phyloP scores from a whole-genome alignment of 2,113 vertebrate genomes.

The Atlantisia rogersi region DNA sequence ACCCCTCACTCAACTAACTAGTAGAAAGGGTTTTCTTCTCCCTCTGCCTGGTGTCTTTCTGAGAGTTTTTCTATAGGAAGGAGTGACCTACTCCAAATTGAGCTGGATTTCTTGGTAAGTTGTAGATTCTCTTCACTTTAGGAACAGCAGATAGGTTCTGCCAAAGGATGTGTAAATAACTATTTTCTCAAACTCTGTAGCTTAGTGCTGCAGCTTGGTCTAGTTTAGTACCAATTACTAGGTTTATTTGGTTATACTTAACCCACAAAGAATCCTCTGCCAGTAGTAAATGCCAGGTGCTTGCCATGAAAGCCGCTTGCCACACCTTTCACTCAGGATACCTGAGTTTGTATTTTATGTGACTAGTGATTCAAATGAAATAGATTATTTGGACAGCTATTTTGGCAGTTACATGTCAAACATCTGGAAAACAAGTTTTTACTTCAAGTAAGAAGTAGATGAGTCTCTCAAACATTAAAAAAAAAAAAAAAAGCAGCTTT shows the following conservation, averaged over 20 bases:
- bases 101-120: background rate
- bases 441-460: background rate
- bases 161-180: background rate
- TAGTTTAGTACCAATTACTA: background rate
- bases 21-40: background rate
- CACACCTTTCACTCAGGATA: accelerated
- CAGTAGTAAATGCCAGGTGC: background rate
- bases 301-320: background rate
- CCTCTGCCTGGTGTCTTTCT: background rate
- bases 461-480: background rate
- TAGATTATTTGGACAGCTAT: background rate
- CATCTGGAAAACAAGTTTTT: background rate
- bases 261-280: background rate
- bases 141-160: background rate
- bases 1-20: background rate
- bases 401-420: background rate
- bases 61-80: background rate
- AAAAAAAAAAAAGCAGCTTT: background rate
- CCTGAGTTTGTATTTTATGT: background rate
- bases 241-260: background rate
- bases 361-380: background rate
- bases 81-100: background rate
- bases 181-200: background rate
- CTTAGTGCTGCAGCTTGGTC: background rate
- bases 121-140: background rate